Evolutionary conservation across 2,113 vertebrate species (phyloP).

Genomic region (Lepus europaeus): DNA sequence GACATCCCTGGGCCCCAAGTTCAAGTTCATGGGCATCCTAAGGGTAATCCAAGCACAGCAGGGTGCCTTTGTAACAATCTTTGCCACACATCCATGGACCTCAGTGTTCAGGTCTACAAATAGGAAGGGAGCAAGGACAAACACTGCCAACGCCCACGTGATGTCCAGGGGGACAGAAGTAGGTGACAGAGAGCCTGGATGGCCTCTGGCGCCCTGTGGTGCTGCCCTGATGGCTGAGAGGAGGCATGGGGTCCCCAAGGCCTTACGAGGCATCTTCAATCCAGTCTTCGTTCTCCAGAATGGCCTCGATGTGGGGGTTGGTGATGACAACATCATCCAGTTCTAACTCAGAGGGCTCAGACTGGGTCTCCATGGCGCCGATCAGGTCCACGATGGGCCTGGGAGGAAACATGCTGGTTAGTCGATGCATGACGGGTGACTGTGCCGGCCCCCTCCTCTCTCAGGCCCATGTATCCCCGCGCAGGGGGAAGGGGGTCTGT

Average conservation of each 20-base stretch:
- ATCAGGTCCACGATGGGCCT: conserved; percentile 97
- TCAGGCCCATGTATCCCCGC: no score
- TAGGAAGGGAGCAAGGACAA: neutral
- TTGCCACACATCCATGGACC: neutral
- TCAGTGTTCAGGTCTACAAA: neutral
- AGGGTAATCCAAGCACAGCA: neutral
- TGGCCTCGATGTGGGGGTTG: conserved; percentile 98
- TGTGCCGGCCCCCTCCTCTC: neutral
- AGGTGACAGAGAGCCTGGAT: neutral
- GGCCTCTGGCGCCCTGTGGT: fast-evolving
- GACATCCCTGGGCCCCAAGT: neutral
- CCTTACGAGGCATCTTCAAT: conserved; percentile 97
- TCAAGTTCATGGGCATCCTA: neutral
- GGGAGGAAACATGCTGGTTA: neutral
- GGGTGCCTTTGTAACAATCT: neutral
- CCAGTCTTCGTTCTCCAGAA: conserved; percentile 98
- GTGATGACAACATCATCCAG: conserved; percentile 98
- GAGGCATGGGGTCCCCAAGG: neutral
- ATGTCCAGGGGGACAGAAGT: neutral
- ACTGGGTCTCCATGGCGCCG: conserved; percentile 95
- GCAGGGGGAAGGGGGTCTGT: neutral
- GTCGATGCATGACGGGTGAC: neutral
- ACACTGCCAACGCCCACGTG: neutral
- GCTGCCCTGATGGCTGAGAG: neutral
- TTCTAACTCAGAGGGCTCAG: conserved; percentile 96